A percentile compares a stretch with the other conserved stretches of the same genome.
Evolutionary conservation across 1,140 invertebrate species (phyloP).

Genomic region (Formica exsecta): DNA sequence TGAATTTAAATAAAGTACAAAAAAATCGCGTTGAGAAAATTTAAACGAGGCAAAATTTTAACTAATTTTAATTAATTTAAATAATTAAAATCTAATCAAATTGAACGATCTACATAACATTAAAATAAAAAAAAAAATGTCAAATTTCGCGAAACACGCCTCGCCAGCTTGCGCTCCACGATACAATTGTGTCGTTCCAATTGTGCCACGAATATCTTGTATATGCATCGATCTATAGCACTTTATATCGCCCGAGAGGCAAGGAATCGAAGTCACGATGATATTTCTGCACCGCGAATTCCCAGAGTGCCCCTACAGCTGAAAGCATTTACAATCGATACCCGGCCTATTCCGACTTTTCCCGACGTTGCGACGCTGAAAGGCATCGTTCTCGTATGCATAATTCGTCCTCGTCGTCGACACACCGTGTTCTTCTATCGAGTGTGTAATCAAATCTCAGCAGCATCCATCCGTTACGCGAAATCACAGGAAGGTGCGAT

Average conservation of each 20-base stretch:
- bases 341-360: neutral
- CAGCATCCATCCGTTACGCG: neutral
- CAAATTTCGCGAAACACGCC: constrained; percentile 4
- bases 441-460: constrained; percentile 9
- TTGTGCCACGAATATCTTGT: neutral
- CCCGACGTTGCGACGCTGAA: neutral
- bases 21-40: neutral
- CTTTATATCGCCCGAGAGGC: constrained; percentile 42
- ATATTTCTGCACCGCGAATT: constrained; percentile 24
- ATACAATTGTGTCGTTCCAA: neutral
- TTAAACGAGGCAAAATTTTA: constrained; percentile 14
- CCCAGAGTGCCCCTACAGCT: constrained; percentile 21
- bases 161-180: neutral
- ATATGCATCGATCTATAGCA: constrained; percentile 17
- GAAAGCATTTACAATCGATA: constrained; percentile 49
- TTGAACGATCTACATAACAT: neutral
- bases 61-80: neutral
- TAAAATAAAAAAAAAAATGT: neutral
- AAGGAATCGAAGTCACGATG: constrained; percentile 21
- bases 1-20: constrained; percentile 16
- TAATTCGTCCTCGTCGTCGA: constrained; percentile 30
- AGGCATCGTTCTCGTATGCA: constrained; percentile 41
- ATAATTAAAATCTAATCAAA: neutral
- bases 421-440: neutral
- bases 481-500: neutral